These are phyloP conservation scores for Mactromeris polynyma DNA, from an alignment of 2,888 invertebrate genomes.

Conservation along the genomic window DNA sequence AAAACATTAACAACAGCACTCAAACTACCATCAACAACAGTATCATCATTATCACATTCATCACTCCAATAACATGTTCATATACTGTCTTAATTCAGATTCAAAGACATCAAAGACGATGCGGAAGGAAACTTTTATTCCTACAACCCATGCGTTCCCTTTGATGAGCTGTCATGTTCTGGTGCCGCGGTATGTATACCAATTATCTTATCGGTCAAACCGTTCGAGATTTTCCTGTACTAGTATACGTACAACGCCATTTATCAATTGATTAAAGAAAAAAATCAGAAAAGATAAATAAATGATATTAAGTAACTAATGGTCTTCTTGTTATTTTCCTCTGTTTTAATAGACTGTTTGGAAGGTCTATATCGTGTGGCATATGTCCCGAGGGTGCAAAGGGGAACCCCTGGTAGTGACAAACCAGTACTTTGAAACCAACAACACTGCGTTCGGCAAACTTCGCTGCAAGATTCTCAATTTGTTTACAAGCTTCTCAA, in stretches of 20 bases:
- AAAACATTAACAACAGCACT: neutral
- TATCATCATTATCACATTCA: neutral
- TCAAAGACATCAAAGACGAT: conserved; percentile 50
- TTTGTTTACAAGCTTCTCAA: neutral
- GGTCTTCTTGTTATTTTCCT: too few species aligned
- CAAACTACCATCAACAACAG: neutral
- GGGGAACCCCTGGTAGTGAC: too few species aligned
- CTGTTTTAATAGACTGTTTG: too few species aligned
- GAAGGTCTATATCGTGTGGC: too few species aligned
- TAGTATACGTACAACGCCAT: too few species aligned
- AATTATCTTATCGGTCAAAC: too few species aligned
- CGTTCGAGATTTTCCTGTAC: too few species aligned
- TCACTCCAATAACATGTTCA: neutral
- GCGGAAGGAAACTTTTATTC: conserved; percentile 58
- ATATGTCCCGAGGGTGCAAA: too few species aligned
- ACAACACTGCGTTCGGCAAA: neutral
- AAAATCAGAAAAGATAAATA: too few species aligned
- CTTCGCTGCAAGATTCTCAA: neutral
- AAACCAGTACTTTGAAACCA: too few species aligned
- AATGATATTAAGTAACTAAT: too few species aligned
- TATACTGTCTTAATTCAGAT: conserved; percentile 35
- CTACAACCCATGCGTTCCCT: conserved; percentile 62
- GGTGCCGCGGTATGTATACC: conserved; percentile 60
- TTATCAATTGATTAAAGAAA: too few species aligned
- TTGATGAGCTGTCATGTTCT: conserved; percentile 51